phyloP scores from a whole-genome alignment of 2,888 invertebrate genomes.

The Acanthosepion pharaonis region DNA sequence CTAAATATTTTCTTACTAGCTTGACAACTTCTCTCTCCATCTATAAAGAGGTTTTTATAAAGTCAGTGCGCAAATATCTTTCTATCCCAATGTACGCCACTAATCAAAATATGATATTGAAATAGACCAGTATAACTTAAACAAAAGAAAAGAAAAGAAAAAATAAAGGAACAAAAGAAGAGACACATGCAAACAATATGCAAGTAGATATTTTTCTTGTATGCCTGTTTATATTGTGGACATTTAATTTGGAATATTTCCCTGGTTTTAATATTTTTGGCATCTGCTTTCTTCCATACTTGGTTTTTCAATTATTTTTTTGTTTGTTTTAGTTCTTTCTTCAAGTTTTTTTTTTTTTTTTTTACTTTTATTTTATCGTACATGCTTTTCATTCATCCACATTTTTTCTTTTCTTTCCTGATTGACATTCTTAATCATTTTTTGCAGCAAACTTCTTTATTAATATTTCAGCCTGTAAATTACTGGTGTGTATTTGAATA shows the following conservation, averaged over 20 bases:
- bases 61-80: background rate
- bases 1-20: background rate
- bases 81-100: background rate
- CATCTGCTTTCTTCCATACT: background rate
- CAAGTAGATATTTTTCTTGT: background rate
- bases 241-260: constrained; percentile 33
- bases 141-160: background rate
- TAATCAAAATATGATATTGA: constrained; percentile 33
- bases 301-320: background rate
- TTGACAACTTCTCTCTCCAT: constrained; percentile 1
- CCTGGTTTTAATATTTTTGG: constrained; percentile 22
- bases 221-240: constrained; percentile 33
- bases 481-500: constrained; percentile 14
- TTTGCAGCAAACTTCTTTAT: background rate
- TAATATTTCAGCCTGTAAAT: constrained; percentile 33
- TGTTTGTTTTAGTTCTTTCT: background rate
- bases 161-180: no score
- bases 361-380: background rate
- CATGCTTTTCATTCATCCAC: background rate
- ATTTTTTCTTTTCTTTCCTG: background rate
- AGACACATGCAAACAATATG: background rate
- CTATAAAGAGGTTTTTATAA: background rate
- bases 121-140: background rate
- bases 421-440: constrained; percentile 22
- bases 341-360: background rate